These are phyloP conservation scores for Agriopis aurantiaria DNA, from an alignment of 2,888 invertebrate species.

Conservation along the genomic window DNA sequence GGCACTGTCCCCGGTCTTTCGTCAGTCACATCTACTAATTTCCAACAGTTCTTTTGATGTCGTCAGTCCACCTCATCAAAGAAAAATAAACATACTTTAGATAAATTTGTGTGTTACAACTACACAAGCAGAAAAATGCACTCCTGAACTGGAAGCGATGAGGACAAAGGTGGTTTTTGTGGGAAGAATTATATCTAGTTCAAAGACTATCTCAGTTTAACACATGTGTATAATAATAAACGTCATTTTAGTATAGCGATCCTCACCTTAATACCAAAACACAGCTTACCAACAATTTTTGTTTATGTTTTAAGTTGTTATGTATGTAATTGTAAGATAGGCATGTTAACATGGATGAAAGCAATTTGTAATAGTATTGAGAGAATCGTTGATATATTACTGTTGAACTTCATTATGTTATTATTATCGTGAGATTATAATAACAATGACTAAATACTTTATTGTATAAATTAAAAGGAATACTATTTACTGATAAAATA, in stretches of 20 bases:
- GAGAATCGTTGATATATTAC: conserved; percentile 75
- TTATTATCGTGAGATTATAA: conserved; percentile 67
- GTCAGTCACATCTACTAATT: no score
- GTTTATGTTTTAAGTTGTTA: conserved; percentile 80
- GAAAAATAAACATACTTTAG: no score
- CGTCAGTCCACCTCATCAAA: no score
- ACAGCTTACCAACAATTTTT: conserved; percentile 84
- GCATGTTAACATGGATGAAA: conserved; percentile 74
- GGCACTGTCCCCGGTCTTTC: no score
- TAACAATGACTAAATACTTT: conserved; percentile 67
- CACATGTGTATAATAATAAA: conserved; percentile 39
- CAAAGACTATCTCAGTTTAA: conserved; percentile 46
- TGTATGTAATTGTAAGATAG: conserved; percentile 76
- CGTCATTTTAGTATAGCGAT: conserved; percentile 72
- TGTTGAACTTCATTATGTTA: conserved; percentile 79
- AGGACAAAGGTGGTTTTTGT: not conserved
- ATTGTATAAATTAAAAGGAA: conserved; percentile 63
- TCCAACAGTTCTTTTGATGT: no score
- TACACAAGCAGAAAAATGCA: not conserved
- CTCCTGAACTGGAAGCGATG: not conserved
- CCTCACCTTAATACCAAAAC: conserved; percentile 86
- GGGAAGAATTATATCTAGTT: not conserved
- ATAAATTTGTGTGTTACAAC: not conserved
- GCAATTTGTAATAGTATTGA: conserved; percentile 61
- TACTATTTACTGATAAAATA: conserved; percentile 67